Evolutionary conservation across 2,113 vertebrate species (phyloP).

Genomic region (Agelaius tricolor): DNA sequence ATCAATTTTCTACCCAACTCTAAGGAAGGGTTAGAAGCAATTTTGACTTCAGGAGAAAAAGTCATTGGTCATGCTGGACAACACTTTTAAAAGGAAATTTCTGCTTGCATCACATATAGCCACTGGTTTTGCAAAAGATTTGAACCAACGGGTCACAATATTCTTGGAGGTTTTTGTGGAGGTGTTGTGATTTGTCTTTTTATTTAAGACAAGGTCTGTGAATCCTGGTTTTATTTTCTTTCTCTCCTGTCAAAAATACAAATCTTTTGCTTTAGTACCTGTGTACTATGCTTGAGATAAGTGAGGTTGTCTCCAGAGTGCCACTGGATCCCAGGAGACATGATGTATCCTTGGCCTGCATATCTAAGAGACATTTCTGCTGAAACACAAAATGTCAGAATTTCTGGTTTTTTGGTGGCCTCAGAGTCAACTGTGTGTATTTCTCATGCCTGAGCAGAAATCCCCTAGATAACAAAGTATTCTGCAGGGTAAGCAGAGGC

Average conservation of each 20-base stretch:
- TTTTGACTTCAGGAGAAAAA: neutral
- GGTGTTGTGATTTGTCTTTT: neutral
- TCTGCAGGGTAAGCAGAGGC: neutral
- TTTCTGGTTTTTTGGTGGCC: neutral
- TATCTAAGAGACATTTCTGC: neutral
- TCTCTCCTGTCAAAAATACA: neutral
- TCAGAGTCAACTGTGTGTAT: neutral
- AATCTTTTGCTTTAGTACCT: neutral
- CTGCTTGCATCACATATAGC: neutral
- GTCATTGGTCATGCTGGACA: neutral
- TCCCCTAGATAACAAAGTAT: rapidly evolving
- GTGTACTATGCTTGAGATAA: neutral
- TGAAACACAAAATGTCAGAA: neutral
- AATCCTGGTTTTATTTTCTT: neutral
- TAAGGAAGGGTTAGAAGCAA: neutral
- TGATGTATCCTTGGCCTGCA: neutral
- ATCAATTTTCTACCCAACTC: neutral
- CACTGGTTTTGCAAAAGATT: neutral
- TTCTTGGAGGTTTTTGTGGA: neutral
- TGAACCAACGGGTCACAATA: neutral
- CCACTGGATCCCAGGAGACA: neutral
- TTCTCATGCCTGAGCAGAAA: neutral
- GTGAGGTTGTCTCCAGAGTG: neutral
- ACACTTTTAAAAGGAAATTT: neutral
- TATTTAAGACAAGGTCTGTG: neutral